Evolutionary conservation across 2,888 invertebrate species (phyloP).

Genomic region (Aporophyla lueneburgensis): DNA sequence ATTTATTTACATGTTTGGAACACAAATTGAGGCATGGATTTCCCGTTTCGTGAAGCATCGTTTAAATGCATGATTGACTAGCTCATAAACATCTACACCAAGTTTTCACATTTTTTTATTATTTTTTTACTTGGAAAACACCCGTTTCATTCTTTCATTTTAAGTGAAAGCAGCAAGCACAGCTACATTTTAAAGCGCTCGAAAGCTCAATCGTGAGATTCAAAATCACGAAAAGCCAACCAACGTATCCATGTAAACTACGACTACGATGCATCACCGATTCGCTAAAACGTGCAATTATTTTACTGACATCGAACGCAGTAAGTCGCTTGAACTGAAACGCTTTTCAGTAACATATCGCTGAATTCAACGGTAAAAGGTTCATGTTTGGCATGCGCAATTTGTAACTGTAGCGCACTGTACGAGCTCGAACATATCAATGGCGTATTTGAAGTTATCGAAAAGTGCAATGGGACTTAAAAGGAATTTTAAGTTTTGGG

Average conservation of each 20-base stretch:
- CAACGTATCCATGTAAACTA: neutral
- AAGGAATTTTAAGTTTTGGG: neutral
- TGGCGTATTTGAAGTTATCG: slow-evolving; percentile 1
- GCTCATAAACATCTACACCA: neutral
- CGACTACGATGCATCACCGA: slow-evolving; percentile 17
- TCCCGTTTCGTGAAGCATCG: neutral
- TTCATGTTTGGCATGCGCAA: slow-evolving; percentile 24
- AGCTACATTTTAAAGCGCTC: neutral
- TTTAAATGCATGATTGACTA: neutral
- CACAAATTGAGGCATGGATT: neutral
- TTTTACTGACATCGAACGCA: slow-evolving; percentile 14
- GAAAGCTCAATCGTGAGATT: neutral
- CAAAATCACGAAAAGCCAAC: neutral
- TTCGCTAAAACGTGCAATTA: slow-evolving; percentile 37
- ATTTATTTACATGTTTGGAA: neutral
- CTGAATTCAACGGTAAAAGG: slow-evolving; percentile 24
- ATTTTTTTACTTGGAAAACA: neutral
- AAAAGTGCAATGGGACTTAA: neutral
- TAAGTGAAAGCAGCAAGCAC: neutral
- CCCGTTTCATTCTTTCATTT: neutral
- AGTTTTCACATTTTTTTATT: neutral
- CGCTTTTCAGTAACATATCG: slow-evolving; percentile 32
- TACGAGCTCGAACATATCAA: slow-evolving; percentile 21
- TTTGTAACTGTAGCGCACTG: slow-evolving; percentile 35
- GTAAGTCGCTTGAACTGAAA: slow-evolving; percentile 27